Percentiles rank a stretch among this genome's conserved stretches.
phyloP scores from a whole-genome alignment of 2,797 vertebrate species.

The Acipenser transmontanus region DNA sequence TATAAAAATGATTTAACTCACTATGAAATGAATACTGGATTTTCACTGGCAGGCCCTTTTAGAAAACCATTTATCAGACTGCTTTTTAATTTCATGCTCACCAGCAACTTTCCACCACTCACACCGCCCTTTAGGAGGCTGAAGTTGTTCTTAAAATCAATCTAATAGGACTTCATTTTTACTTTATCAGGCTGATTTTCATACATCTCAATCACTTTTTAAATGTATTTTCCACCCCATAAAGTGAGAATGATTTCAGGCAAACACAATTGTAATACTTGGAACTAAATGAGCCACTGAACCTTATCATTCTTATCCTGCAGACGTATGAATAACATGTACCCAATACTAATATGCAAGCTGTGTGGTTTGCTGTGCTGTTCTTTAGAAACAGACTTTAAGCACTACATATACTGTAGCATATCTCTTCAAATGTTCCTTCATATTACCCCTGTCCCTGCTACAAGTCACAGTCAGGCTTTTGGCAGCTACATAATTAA shows the following conservation, averaged over 20 bases:
- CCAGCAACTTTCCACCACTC: not conserved
- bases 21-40: too few relatives aligned
- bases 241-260: not conserved
- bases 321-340: not conserved
- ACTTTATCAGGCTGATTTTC: not conserved
- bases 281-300: not conserved
- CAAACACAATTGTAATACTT: not conserved
- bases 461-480: slow-evolving; percentile 19
- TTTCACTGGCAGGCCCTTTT: too few relatives aligned
- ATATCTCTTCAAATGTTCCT: slow-evolving; percentile 2
- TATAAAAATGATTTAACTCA: too few relatives aligned
- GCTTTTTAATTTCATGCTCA: not conserved
- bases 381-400: not conserved
- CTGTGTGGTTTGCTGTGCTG: too few relatives aligned
- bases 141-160: not conserved
- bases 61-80: too few relatives aligned
- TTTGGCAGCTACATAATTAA: slow-evolving; percentile 37
- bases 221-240: not conserved
- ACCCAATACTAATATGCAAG: not conserved
- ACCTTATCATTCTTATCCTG: not conserved
- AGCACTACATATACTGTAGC: not conserved
- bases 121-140: not conserved
- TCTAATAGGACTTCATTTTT: not conserved
- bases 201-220: not conserved
- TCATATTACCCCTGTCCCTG: slow-evolving; percentile 6